These are phyloP conservation scores for Ephydatia muelleri DNA, from an alignment of 37 sponge, comb jelly and placozoan genomes.

Conservation along the genomic window DNA sequence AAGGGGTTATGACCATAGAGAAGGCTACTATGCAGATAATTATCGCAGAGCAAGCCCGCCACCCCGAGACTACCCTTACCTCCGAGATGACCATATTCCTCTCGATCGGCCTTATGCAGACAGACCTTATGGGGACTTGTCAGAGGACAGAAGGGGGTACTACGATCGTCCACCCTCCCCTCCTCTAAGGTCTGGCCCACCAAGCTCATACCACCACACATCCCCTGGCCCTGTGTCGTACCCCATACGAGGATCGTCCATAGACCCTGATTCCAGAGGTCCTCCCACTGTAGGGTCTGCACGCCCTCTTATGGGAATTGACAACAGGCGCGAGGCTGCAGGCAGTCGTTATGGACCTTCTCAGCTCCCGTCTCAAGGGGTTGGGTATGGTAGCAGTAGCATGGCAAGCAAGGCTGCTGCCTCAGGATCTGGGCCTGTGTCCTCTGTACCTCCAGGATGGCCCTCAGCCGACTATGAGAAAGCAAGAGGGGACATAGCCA, in stretches of 20 bases:
- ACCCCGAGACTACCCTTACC: neutral
- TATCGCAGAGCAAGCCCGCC: constrained; percentile 15
- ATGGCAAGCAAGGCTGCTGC: neutral
- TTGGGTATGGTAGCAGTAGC: constrained; percentile 23
- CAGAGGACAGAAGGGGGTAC: constrained; percentile 2
- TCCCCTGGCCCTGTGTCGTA: neutral
- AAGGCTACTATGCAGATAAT: constrained; percentile 2
- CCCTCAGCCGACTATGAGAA: constrained; percentile 24
- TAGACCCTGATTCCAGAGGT: neutral
- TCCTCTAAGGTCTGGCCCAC: neutral
- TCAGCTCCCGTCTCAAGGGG: neutral
- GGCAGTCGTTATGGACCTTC: constrained; percentile 2
- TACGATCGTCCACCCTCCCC: constrained; percentile 9
- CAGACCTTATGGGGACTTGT: constrained; percentile 4
- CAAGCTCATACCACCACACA: neutral
- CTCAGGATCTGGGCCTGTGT: neutral
- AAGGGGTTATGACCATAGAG: neutral
- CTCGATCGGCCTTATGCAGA: constrained; percentile 3
- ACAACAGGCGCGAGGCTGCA: neutral
- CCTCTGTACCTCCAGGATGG: constrained; percentile 41
- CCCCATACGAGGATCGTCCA: neutral
- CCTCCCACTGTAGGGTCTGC: neutral
- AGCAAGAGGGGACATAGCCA: constrained; percentile 2
- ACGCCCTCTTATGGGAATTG: neutral
- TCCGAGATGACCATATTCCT: neutral